Base-by-base conservation (phyloP, 2,888 invertebrate genomes). In the Octodonta nipae region DNA sequence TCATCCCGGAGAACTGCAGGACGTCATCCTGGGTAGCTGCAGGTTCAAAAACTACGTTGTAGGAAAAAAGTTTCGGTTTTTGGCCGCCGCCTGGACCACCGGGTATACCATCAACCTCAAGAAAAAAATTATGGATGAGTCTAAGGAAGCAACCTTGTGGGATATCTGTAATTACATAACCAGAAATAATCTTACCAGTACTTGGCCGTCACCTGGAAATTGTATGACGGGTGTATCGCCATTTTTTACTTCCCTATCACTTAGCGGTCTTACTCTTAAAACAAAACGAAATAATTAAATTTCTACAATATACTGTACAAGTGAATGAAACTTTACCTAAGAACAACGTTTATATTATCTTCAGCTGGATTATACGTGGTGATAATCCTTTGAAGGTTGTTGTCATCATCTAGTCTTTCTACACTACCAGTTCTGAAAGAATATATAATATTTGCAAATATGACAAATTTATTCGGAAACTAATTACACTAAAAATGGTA, bases 1-100 rank as follows among this genome's bases (percentile, higher is more conserved):
- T 89, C 38, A 92, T 75, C 1, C 92, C 92, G 0, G 84, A 89
- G 63, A 83, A 86, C 56, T 89, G 84, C 37, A 93, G 66, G 27
- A 93, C 75, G 53, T 92, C 92, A 51, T 75, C 74, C 48, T 79
- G 79, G 0, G 80, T 80, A 0, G 92, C 87, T 5, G 85, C 85
- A 0, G 88, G 86, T 51, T 92, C 91, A 58, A 93, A 92, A 26
- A 89, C 87, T 11, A 89, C 89, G 55, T 92, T 92, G 61, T 88
- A 93, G 0, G 89, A 86, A 63, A 91, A 93, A n/a, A 84, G 68
- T 54, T 86, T 85, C 0, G 82, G 70, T 57, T 80, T 84, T 53
- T 77, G 76, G 2, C 71, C 74, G 44, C 70, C 64, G 49, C 68
- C 31, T 50, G 68, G 47, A 45, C 68, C 63, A 24, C 58, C 58